Base-by-base conservation (phyloP, 2,797 vertebrate species). In the Muscicapa comitata region DNA sequence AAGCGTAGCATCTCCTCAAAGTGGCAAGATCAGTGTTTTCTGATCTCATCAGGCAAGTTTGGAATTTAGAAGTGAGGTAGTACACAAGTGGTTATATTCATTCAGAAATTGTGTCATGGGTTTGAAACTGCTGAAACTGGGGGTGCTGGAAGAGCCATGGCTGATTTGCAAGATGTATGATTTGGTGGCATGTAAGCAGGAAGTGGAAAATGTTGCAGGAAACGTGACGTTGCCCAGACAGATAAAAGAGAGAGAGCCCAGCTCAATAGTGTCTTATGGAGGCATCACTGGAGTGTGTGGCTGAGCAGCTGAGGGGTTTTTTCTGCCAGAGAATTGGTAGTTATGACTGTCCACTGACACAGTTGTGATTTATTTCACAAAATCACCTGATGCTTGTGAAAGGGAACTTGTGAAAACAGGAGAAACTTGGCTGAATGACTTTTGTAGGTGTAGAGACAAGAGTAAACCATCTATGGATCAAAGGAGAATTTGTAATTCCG, bases 141-240 rank as follows among this genome's bases (percentile, higher is more conserved):
- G n/a, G n/a, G 38, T 47, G 18, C 80, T 88, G 51, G 51, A 72
- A 53, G 72, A 82, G 53, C 58, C 71, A 28, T 31, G 62, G 24
- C 55, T 66, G 48, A 24, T 79, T 45, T 70, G 67, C 71, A 86
- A 66, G 43, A 59, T 40, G 33, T 35, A 3, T 42, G 17, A 29
- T 89, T 79, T 76, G 45, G 24, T 86, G 54, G 65, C 24, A 19
- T n/a, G 29, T 45, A 53, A 74, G 84, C 89, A 94, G 86, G 84
- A 96, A 82, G 94, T 82, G 84, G 78, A 91, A 94, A 63, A 89
- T 14, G 65, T 37, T 61, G 65, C 84, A 86, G 94, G 87, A 94
- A 94, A 71, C 16, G 53, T 87, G 63, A 54, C 26, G 1, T 43
- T 73, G 61, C 50, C 29, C 21, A 53, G 87, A 45, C 1, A 83